These are phyloP conservation scores for Zelleria hepariella DNA, from an alignment of 2,888 invertebrate species.

Conservation along the genomic window DNA sequence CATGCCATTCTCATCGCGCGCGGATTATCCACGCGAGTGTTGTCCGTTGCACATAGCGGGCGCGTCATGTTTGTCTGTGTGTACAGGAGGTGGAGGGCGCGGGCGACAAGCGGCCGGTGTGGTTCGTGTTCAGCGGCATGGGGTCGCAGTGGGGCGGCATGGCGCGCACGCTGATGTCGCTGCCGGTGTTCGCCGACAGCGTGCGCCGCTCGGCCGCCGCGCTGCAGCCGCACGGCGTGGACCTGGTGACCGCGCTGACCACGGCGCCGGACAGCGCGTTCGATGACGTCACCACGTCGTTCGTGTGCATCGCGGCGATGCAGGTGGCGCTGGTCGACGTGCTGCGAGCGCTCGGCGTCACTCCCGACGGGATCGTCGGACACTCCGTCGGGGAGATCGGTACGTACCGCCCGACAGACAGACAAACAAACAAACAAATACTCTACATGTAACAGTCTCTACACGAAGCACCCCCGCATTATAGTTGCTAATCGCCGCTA, in stretches of 20 bases:
- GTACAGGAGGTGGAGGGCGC: slow-evolving; percentile 35
- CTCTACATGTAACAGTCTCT: no score
- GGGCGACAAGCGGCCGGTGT: slow-evolving; percentile 83
- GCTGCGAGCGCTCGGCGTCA: slow-evolving; percentile 79
- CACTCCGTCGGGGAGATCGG: slow-evolving; percentile 95
- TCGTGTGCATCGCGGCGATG: slow-evolving; percentile 94
- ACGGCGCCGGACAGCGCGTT: slow-evolving; percentile 83
- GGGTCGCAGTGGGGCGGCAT: slow-evolving; percentile 98
- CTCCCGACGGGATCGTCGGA: slow-evolving; percentile 95
- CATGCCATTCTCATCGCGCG: no score
- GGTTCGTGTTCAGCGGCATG: slow-evolving; percentile 98
- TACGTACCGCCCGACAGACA: no score
- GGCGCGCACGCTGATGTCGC: slow-evolving; percentile 87
- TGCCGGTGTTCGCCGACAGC: slow-evolving; percentile 86
- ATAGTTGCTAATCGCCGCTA: no score
- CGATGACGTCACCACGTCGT: slow-evolving; percentile 90
- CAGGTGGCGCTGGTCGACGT: slow-evolving; percentile 97
- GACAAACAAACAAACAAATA: no score
- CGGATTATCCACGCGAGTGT: no score
- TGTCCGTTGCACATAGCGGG: no score
- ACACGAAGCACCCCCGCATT: no score
- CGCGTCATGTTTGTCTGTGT: background rate
- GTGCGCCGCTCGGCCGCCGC: slow-evolving; percentile 83
- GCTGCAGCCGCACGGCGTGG: slow-evolving; percentile 83
- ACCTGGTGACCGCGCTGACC: slow-evolving; percentile 85